Conservation (phyloP, 2,113 vertebrate genomes). For the Phasianus colchicus region DNA sequence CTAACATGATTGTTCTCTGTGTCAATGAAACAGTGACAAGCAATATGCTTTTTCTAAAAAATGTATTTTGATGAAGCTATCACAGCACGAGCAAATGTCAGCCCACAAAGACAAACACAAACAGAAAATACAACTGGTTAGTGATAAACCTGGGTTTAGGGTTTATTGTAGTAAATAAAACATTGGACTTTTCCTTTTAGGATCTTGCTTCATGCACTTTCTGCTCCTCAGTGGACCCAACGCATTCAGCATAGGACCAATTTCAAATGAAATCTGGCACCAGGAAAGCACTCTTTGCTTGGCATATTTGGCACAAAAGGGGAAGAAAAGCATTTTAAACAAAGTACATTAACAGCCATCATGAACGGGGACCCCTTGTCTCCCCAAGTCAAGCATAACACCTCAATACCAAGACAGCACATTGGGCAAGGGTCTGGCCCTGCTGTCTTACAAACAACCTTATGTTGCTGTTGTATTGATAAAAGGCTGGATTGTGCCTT, state of each 20-base stretch:
- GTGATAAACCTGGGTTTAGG: constrained; percentile 22
- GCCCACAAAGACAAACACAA: neutral
- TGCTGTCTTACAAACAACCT: neutral
- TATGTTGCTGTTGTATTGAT: neutral
- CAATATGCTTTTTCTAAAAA: neutral
- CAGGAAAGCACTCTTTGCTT: neutral
- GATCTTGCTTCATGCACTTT: neutral
- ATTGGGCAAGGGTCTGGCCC: neutral
- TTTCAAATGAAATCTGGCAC: constrained; percentile 21
- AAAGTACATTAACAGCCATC: neutral
- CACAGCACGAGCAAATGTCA: neutral
- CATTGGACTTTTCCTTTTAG: neutral
- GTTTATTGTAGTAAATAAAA: constrained; percentile 53
- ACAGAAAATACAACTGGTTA: constrained; percentile 19
- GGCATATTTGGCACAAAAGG: neutral
- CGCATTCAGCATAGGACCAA: neutral
- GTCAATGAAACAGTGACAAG: constrained; percentile 13
- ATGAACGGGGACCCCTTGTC: neutral
- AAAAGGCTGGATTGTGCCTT: neutral
- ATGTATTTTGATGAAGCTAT: constrained; percentile 26
- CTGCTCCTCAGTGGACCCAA: neutral
- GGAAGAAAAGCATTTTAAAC: neutral
- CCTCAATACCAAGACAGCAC: neutral
- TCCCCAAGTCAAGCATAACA: neutral
- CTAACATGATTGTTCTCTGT: neutral